phyloP scores from a whole-genome alignment of 2,888 invertebrate genomes.

The Tromatobia lineatoria region DNA sequence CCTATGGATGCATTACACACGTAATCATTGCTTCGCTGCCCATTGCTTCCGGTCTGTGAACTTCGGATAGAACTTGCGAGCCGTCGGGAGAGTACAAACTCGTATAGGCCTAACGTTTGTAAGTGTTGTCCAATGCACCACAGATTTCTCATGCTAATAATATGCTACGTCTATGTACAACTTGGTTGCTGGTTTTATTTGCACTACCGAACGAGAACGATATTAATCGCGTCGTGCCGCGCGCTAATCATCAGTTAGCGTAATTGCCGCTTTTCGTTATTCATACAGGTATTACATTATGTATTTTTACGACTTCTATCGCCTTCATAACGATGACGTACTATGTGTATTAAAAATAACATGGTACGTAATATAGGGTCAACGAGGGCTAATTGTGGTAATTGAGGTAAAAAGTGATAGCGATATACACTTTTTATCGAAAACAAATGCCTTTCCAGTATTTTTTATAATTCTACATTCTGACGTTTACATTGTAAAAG shows the following conservation, averaged over 20 bases:
- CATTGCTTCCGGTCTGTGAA: conserved; percentile 73
- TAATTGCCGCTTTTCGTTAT: conserved; percentile 42
- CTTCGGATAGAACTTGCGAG: conserved; percentile 34
- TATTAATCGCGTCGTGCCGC: conserved; percentile 48
- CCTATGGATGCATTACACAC: conserved; percentile 78
- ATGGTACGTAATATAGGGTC: no score
- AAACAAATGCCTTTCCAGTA: no score
- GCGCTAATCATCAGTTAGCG: conserved; percentile 20
- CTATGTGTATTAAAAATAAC: neutral
- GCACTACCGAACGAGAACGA: conserved; percentile 49
- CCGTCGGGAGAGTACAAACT: neutral
- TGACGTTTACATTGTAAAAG: no score
- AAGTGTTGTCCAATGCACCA: neutral
- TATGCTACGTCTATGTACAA: neutral
- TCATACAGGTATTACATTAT: conserved; percentile 2
- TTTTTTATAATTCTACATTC: no score
- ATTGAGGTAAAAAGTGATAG: no score
- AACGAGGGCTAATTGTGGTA: no score
- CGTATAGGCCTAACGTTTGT: neutral
- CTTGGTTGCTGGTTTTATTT: conserved; percentile 30
- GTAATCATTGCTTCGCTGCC: conserved; percentile 77
- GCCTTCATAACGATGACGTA: conserved; percentile 1
- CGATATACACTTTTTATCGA: no score
- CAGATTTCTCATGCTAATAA: conserved; percentile 31
- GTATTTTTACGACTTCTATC: conserved; percentile 23